Evolutionary conservation across 2,113 vertebrate species (phyloP).

Genomic region (Conger conger): DNA sequence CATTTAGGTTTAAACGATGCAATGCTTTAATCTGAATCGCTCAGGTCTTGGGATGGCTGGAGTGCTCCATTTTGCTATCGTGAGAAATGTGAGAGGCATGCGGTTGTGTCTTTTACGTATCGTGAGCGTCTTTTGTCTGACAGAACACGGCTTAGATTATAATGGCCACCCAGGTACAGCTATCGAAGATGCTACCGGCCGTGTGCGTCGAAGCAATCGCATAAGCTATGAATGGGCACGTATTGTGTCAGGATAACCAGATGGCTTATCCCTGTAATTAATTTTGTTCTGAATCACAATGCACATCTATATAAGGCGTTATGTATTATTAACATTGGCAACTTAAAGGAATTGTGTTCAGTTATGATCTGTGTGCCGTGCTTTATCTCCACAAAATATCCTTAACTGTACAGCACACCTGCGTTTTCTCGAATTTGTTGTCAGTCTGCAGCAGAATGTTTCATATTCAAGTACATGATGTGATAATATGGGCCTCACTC

Average conservation of each 20-base stretch:
- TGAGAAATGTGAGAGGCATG: neutral
- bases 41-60: neutral
- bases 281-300: neutral
- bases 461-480: neutral
- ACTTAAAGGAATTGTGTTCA: neutral
- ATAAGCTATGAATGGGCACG: neutral
- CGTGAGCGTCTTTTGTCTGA: neutral
- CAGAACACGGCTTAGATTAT: neutral
- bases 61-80: neutral
- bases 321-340: neutral
- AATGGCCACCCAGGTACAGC: neutral
- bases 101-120: neutral
- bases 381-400: neutral
- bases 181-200: neutral
- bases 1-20: neutral
- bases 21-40: neutral
- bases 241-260: neutral
- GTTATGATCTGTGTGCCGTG: neutral
- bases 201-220: neutral
- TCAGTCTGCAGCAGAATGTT: neutral
- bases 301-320: neutral
- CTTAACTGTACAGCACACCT: neutral
- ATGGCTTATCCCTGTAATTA: slow-evolving; percentile 9
- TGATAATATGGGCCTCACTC: neutral
- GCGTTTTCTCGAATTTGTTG: neutral